Evolutionary conservation across 2,888 invertebrate species (phyloP).

Genomic region (Limenitis arthemis): DNA sequence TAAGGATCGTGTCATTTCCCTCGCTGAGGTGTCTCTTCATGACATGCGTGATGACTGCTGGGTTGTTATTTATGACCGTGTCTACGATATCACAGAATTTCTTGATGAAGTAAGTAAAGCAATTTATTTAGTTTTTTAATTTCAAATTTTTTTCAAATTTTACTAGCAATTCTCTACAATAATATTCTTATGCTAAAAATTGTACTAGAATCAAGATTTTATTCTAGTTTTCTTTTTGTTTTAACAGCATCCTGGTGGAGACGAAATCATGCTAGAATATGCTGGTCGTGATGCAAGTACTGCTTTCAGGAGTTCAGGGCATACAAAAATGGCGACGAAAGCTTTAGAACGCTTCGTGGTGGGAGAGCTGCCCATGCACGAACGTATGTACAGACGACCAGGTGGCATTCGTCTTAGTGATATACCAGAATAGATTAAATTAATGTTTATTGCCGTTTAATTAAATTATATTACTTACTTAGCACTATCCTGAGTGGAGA

Average conservation of each 20-base stretch:
- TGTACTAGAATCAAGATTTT: no score
- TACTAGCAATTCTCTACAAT: not conserved
- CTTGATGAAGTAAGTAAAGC: conserved; percentile 73
- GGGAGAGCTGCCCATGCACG: conserved; percentile 81
- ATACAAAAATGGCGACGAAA: conserved; percentile 76
- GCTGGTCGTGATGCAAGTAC: conserved; percentile 89
- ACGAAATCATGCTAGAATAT: conserved; percentile 85
- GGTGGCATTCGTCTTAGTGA: conserved; percentile 73
- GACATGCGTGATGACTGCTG: conserved; percentile 83
- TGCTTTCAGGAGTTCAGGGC: conserved; percentile 86
- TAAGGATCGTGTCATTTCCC: conserved; percentile 68
- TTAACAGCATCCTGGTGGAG: conserved; percentile 85
- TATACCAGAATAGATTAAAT: conserved; percentile 57
- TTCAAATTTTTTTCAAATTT: not conserved
- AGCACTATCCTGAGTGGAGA: not conserved
- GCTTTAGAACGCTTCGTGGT: conserved; percentile 80
- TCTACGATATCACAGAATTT: conserved; percentile 87
- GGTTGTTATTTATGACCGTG: conserved; percentile 89
- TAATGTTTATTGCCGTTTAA: not conserved
- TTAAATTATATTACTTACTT: no score
- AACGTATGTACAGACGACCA: conserved; percentile 79
- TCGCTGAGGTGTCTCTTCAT: conserved; percentile 84
- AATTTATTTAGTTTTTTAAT: not conserved
- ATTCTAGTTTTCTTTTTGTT: not conserved
- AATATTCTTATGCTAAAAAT: not conserved